phyloP scores from a whole-genome alignment of 1,140 invertebrate genomes.

The Dendrolimus punctatus region DNA sequence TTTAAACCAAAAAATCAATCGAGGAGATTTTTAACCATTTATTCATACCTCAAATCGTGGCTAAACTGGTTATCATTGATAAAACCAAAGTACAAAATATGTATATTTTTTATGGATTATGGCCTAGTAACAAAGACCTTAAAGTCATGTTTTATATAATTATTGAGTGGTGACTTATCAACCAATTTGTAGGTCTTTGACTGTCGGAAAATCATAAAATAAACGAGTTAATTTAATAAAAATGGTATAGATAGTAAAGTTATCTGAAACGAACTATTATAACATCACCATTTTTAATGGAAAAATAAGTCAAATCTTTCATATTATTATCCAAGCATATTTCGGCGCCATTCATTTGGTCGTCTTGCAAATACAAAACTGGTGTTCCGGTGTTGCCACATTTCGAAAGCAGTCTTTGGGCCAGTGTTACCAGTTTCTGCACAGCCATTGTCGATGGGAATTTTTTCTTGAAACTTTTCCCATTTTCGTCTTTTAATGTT shows the following conservation, averaged over 20 bases:
- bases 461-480: constrained; percentile 77
- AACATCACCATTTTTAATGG: constrained; percentile 86
- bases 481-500: constrained; percentile 74
- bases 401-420: constrained; percentile 78
- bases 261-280: constrained; percentile 81
- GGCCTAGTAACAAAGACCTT: no score
- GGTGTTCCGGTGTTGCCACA: constrained; percentile 47
- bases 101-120: no score
- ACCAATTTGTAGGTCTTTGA: no score
- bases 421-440: constrained; percentile 84
- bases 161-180: no score
- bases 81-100: no score
- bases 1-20: no score
- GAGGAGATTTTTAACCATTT: no score
- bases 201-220: no score
- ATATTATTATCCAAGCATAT: constrained; percentile 85
- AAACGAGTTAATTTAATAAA: constrained; percentile 7
- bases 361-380: constrained; percentile 67
- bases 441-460: constrained; percentile 85
- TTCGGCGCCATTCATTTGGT: constrained; percentile 75
- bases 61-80: no score
- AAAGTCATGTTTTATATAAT: no score
- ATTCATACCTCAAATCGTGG: no score
- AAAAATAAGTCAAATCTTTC: constrained; percentile 87
- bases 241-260: constrained; percentile 5